phyloP scores from a whole-genome alignment of 2,797 vertebrate species.

The Salmo trutta region DNA sequence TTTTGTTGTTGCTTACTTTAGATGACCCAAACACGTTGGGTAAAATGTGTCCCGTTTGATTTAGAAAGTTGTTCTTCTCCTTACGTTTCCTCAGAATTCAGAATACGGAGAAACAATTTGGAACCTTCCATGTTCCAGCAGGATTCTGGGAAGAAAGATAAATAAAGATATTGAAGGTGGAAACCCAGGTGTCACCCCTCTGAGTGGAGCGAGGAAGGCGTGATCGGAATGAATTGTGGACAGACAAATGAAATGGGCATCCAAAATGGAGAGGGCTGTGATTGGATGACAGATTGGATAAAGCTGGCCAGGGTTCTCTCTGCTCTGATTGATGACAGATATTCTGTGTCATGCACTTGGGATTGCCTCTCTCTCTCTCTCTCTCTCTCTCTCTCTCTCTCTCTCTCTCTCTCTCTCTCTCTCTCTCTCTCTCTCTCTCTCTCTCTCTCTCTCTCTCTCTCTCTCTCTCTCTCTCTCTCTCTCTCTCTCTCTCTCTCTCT shows the following conservation, averaged over 20 bases:
- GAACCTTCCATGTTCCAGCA: not conserved
- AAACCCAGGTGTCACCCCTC: constrained; percentile 60
- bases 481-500: too few relatives aligned
- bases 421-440: too few relatives aligned
- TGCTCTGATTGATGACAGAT: not conserved
- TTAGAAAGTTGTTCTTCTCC: not conserved
- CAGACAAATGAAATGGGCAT: constrained; percentile 63
- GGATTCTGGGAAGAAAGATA: constrained; percentile 58
- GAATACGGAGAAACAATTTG: not conserved
- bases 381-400: too few relatives aligned
- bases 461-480: too few relatives aligned
- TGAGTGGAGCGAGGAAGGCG: constrained; percentile 36
- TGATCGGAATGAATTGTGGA: constrained; percentile 63
- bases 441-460: too few relatives aligned
- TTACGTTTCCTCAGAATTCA: not conserved
- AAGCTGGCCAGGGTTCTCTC: not conserved
- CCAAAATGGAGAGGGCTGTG: constrained; percentile 27
- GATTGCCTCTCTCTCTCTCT: too few relatives aligned
- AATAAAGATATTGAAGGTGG: constrained; percentile 77
- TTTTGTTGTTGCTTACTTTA: not conserved
- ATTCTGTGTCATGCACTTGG: not conserved
- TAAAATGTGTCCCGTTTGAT: not conserved
- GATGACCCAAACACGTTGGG: not conserved
- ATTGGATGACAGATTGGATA: not conserved
- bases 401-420: too few relatives aligned